Evolutionary conservation across 2,888 invertebrate species (phyloP), one percentile per base, ranked within the genome.

Genomic region (Ptilodon capucinus): DNA sequence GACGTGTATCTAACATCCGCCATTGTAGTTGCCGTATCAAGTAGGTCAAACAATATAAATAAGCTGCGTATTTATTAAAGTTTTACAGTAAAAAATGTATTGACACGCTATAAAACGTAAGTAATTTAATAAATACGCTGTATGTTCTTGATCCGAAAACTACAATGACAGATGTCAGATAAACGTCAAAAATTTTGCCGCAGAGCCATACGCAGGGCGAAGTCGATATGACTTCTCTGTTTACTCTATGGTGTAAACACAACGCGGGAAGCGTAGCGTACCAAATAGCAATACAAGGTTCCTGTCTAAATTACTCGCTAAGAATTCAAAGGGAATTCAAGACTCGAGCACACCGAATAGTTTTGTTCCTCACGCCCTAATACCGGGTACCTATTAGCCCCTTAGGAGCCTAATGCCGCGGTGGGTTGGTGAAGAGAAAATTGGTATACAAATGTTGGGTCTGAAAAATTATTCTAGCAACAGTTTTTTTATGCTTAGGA

Each of bases 221-320:
- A n/a, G n/a, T n/a, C n/a, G n/a, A n/a, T n/a, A n/a, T n/a, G n/a
- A n/a, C n/a, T n/a, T n/a, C n/a, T n/a, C n/a, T n/a, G n/a, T n/a
- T n/a, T n/a, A n/a, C n/a, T n/a, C n/a, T n/a, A n/a, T n/a, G 32
- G 32, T 14, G 19, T 35, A n/a, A 78, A 76, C 68, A 72, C 56
- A 61, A 38, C 62, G n/a, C n/a, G n/a, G n/a, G n/a, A 62, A 60
- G 60, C 59, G 50, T 60, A 54, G 61, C 51, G 58, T 51, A 54
- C 46, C 40, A n/a, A n/a, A n/a, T n/a, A n/a, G n/a, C n/a, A 40
- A 43, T 48, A 51, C 40, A 28, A 54, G 40, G 50, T 49, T 45
- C 50, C 47, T 50, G 45, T 43, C 39, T 25, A 51, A 54, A 64
- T 60, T 49, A 47, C 23, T 40, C 36, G 40, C 35, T 51, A 45